Base-by-base conservation (phyloP, 2,888 invertebrate species). In the Acanthoscelides obtectus region DNA sequence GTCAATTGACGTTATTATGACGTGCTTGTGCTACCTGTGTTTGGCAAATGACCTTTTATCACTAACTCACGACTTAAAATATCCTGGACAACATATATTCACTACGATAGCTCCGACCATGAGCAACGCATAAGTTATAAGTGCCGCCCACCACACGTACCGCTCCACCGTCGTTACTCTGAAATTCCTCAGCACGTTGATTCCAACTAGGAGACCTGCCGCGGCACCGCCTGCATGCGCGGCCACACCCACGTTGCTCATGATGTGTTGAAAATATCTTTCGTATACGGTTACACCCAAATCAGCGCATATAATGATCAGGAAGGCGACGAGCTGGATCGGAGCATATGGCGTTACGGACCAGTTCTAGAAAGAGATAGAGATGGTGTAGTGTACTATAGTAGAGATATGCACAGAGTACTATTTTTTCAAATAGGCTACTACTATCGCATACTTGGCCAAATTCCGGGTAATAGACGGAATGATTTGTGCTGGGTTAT, bases 341-440 rank as follows among this genome's bases (percentile, higher is more conserved):
- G 94, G 89, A 0, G 96, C 95, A 83, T 93, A 96, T 82, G 96
- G 94, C 97, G 99, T 98, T 86, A 98, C 96, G 21, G 90, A 88
- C 95, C 97, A 99, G 85, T 99, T 99, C 95, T 96, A 86, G 64
- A 87, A 45, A 12, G 1, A 45, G 45, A 45, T 17, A 12, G 17
- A 45, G 45, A 45, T 1, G 6, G 25, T 25, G 25, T 25, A 25
- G 6, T 6, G 25, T 5, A 25, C n/a, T n/a, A n/a, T n/a, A n/a
- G n/a, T n/a, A n/a, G n/a, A n/a, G n/a, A n/a, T n/a, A n/a, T n/a
- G n/a, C n/a, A n/a, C n/a, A n/a, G n/a, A n/a, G n/a, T n/a, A n/a
- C n/a, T n/a, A n/a, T n/a, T n/a, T n/a, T n/a, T n/a, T n/a, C n/a
- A n/a, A n/a, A n/a, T n/a, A n/a, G n/a, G n/a, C n/a, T n/a, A n/a